Evolutionary conservation across 1,140 invertebrate genomes (phyloP).

Genomic region (Apocrypta bakeri): DNA sequence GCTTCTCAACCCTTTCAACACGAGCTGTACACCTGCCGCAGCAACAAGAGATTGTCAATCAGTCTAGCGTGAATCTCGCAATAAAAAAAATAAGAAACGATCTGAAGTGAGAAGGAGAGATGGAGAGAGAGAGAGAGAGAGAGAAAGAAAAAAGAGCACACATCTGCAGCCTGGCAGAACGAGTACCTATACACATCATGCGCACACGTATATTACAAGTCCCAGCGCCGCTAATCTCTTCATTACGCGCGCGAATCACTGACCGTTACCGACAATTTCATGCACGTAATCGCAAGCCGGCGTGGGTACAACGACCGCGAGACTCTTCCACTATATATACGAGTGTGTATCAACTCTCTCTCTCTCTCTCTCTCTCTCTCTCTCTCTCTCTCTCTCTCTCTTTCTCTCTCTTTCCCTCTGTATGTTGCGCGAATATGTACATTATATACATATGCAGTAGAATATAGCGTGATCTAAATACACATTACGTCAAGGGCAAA

Average conservation of each 20-base stretch:
- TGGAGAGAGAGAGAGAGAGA: too few species aligned
- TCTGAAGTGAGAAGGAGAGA: too few species aligned
- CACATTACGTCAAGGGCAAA: background rate
- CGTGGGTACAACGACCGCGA: conserved; percentile 25
- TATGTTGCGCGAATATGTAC: background rate
- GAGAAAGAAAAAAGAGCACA: background rate
- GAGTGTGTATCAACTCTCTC: too few species aligned
- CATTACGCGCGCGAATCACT: conserved; percentile 15
- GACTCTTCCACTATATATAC: background rate
- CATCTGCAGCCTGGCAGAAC: background rate
- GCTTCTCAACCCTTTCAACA: background rate
- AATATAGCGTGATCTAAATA: too few species aligned
- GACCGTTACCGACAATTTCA: conserved; percentile 35
- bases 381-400: background rate
- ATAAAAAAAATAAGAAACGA: background rate
- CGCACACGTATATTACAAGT: background rate
- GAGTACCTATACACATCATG: background rate
- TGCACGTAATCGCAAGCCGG: conserved; percentile 22
- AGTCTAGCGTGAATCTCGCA: background rate
- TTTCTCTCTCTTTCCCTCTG: too few species aligned
- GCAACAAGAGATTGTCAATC: background rate
- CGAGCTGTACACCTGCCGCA: background rate
- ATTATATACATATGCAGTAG: too few species aligned
- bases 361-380: too few species aligned
- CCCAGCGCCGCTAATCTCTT: conserved; percentile 23